phyloP scores from a whole-genome alignment of 1,140 invertebrate species.

The Halyomorpha halys region DNA sequence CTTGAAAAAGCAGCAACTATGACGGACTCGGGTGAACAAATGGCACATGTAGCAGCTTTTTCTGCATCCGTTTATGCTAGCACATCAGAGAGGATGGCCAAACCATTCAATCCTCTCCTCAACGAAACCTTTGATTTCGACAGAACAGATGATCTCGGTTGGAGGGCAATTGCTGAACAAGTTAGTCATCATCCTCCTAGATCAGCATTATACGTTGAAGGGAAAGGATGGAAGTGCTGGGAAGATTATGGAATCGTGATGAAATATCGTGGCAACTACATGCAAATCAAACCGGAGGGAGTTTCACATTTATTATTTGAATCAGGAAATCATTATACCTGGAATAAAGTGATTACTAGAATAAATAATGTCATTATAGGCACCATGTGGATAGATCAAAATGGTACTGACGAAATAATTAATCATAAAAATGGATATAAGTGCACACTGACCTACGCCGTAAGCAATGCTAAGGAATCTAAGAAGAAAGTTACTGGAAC shows the following conservation, averaged over 20 bases:
- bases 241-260: slow-evolving; percentile 69
- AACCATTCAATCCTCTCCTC: slow-evolving; percentile 81
- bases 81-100: slow-evolving; percentile 59
- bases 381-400: slow-evolving; percentile 97
- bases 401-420: slow-evolving; percentile 95
- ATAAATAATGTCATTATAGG: slow-evolving; percentile 99
- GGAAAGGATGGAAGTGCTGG: slow-evolving; percentile 7
- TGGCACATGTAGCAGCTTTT: slow-evolving; percentile 90
- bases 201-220: slow-evolving; percentile 48
- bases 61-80: slow-evolving; percentile 94
- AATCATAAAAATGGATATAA: slow-evolving; percentile 81
- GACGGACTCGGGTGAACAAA: slow-evolving; percentile 64
- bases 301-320: slow-evolving; percentile 47
- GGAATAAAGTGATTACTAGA: slow-evolving; percentile 93
- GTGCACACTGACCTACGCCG: slow-evolving; percentile 89
- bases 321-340: slow-evolving; percentile 80
- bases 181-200: slow-evolving; percentile 95
- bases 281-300: slow-evolving; percentile 84
- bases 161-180: slow-evolving; percentile 87
- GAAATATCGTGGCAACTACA: slow-evolving; percentile 96
- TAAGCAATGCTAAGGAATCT: slow-evolving; percentile 57
- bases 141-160: slow-evolving; percentile 86
- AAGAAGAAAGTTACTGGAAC: slow-evolving; percentile 52
- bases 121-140: slow-evolving; percentile 96
- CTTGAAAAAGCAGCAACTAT: slow-evolving; percentile 52